Base-by-base conservation (phyloP, 1,140 invertebrate genomes). In the Bombus pascuorum region DNA sequence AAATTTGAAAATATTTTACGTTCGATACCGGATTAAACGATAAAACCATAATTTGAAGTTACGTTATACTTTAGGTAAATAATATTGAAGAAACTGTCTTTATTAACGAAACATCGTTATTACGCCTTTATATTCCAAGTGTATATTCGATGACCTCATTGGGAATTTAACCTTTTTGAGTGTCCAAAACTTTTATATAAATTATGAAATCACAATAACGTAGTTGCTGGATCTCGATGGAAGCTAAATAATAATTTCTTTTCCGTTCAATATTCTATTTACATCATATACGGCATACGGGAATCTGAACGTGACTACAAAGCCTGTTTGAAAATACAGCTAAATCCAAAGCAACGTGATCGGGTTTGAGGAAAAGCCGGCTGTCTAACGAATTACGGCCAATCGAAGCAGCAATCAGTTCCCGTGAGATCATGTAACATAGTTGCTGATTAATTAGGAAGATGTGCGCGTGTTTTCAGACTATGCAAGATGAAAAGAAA, bases 361-460 rank as follows among this genome's bases (percentile, higher is more conserved):
- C 15, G 10, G 8, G 28, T 39, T 66, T 25, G 18, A 9, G 15
- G 22, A 8, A 28, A 73, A 37, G 22, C 4, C 4, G 13, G 3
- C 18, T 22, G 12, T 32, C 39, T 59, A 74, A 62, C 70, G 53
- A 73, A 34, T 62, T 57, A 65, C 42, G 25, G 22, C 9, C 39
- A 47, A 44, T 72, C 22, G 70, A 57, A 34, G 62, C 57, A 34
- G 25, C 22, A 34, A 74, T 42, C 28, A 10, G 22, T 37, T 22
- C 53, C 12, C 42, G 78, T 6, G 22, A 25, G 39, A 59, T 81
- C 62, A 74, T 32, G n/a, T 39, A 73, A 81, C 34, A 28, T 0
- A 3, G 12, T 10, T 25, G 59, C 10, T 76, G 42, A 76, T 83
- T 83, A 83, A 83, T 68, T 53, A 68, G n/a, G 13, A 76, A 66